Percentiles rank a stretch among this genome's conserved stretches.
Conservation (phyloP, 2,797 vertebrate genomes). For the Macropus fuliginosus region DNA sequence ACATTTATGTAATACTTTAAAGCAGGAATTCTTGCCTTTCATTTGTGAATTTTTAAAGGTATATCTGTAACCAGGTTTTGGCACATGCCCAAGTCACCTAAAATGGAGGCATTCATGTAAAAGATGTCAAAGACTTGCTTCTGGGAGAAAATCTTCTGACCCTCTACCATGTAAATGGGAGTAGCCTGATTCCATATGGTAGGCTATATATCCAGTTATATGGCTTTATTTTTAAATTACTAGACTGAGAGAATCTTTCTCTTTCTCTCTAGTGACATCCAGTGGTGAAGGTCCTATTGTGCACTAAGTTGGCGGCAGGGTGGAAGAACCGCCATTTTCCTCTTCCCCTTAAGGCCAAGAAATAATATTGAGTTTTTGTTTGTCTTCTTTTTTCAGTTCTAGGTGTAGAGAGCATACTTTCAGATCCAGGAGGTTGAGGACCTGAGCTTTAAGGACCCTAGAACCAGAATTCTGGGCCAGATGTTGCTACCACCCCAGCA, state of each 20-base stretch:
- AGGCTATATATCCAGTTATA: no score
- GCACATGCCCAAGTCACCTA: background rate
- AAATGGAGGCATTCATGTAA: background rate
- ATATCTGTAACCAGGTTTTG: background rate
- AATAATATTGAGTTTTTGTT: background rate
- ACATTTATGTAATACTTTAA: background rate
- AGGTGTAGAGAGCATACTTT: background rate
- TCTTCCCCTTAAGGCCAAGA: background rate
- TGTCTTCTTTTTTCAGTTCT: no score
- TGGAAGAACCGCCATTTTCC: background rate
- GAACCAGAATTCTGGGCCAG: background rate
- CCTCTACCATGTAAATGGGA: background rate
- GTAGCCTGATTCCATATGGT: background rate
- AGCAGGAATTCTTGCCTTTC: background rate
- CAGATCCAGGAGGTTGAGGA: background rate
- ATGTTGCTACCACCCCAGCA: background rate
- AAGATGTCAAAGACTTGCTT: background rate
- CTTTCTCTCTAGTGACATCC: background rate
- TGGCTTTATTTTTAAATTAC: background rate
- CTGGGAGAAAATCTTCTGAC: background rate
- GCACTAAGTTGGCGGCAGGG: background rate
- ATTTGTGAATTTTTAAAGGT: background rate
- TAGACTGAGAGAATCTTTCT: background rate
- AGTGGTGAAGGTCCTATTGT: background rate
- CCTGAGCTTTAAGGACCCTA: background rate